Base-by-base conservation (phyloP, 2,113 vertebrate species). In the Gambusia holbrooki region DNA sequence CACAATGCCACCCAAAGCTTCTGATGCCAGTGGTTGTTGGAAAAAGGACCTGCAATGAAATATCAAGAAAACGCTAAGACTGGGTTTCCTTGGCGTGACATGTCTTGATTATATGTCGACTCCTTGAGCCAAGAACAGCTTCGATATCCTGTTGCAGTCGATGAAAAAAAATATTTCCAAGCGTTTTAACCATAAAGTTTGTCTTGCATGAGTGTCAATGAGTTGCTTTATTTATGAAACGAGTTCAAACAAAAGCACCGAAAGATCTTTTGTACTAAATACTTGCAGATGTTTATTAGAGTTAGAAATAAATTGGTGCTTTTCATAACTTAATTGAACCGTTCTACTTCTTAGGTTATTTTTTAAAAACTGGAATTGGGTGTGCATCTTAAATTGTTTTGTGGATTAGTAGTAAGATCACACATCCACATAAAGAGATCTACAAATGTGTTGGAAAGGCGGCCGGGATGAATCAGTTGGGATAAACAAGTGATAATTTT, bases 11-110 rank as follows among this genome's bases (percentile, higher is more conserved):
- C 17, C 35, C 42, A 2, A 58, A 37, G n/a, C 40, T 9, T 72
- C 62, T 30, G 35, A 73, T 81, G 62, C 28, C 28, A 22, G 67
- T 71, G 66, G 77, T 68, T 42, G 71, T 73, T 71, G 85, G 80
- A 87, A 85, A 71, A 27, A 71, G 48, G 77, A 79, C 42, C 51
- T 80, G 82, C 7, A 62, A 89, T 60, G 12, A 78, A 45, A 88
- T 82, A 79, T 40, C 13, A 60, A 58, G 2, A 76, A 80, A 48
- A 79, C 60, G 17, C 51, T 17, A 7, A 25, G 69, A 83, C 51
- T 71, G 33, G 35, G 84, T 29, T 87, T 71, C 58, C 27, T 37
- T 51, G 28, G 48, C 40, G 60, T 74, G 73, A n/a, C 63, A 40
- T 45, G 71, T 58, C 35, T 40, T 25, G 71, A 81, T 70, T 22